These are phyloP conservation scores for Pristionchus entomophagus DNA, from an alignment of 2,888 invertebrate species.

Conservation along the genomic window DNA sequence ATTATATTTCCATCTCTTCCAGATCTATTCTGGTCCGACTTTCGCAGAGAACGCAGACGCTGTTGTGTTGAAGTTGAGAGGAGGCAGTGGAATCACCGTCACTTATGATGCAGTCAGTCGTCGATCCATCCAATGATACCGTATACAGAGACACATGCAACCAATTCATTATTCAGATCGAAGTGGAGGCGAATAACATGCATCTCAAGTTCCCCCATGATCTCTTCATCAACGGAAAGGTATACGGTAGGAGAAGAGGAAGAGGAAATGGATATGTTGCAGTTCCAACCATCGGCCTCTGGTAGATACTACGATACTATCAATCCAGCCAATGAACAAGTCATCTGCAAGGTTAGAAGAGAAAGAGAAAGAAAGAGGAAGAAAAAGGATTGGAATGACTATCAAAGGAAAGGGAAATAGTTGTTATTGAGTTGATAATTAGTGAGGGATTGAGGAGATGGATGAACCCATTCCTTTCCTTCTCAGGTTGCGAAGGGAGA, in stretches of 20 bases:
- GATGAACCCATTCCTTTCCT: not conserved
- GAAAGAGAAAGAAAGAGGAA: not conserved
- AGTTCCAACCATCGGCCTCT: slow-evolving; percentile 71
- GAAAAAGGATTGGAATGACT: not conserved
- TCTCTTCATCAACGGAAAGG: slow-evolving; percentile 91
- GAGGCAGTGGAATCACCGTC: slow-evolving; percentile 72
- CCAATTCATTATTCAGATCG: slow-evolving; percentile 51
- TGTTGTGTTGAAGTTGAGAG: slow-evolving; percentile 83
- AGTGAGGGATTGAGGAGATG: no score
- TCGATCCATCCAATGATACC: not conserved
- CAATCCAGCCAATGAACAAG: slow-evolving; percentile 89
- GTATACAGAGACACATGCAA: no score
- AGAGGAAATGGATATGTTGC: not conserved
- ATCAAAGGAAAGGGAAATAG: no score
- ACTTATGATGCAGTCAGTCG: slow-evolving; percentile 65
- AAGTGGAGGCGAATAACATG: slow-evolving; percentile 87
- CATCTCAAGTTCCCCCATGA: slow-evolving; percentile 90
- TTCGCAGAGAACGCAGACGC: slow-evolving; percentile 86
- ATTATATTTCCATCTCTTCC: slow-evolving; percentile 5
- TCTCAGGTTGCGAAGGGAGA: slow-evolving; percentile 83
- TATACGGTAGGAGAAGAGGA: slow-evolving; percentile 76
- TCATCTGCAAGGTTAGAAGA: slow-evolving; percentile 77
- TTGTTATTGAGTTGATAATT: no score
- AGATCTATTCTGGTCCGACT: slow-evolving; percentile 92
- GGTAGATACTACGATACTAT: slow-evolving; percentile 82